A percentile compares a stretch with the other conserved stretches of the same genome.
Evolutionary conservation across 2,113 vertebrate genomes (phyloP).

Genomic region (Dasyprocta punctata): DNA sequence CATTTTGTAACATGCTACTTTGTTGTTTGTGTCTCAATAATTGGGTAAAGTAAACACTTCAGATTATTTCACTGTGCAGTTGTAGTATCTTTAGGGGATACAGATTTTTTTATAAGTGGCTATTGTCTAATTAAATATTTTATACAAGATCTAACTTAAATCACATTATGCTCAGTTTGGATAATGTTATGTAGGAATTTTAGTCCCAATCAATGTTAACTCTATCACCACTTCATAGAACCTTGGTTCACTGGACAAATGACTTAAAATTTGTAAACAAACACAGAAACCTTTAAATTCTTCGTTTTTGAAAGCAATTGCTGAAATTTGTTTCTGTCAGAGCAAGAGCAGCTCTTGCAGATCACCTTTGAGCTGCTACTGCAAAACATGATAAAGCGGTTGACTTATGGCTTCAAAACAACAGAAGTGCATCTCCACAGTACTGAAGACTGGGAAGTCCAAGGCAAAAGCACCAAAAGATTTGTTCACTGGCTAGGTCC

Average conservation of each 20-base stretch:
- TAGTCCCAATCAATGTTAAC: neutral
- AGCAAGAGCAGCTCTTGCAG: neutral
- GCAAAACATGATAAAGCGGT: neutral
- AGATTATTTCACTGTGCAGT: neutral
- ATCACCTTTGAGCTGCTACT: neutral
- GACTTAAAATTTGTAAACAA: neutral
- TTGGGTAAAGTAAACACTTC: neutral
- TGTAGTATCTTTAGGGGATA: neutral
- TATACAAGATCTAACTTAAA: neutral
- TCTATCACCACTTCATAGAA: rapidly evolving
- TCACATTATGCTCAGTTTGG: neutral
- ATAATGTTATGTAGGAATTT: neutral
- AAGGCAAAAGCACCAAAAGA: rapidly evolving
- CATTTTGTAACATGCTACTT: neutral
- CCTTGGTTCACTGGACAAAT: neutral
- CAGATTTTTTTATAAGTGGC: neutral
- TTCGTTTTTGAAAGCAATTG: neutral
- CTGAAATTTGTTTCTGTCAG: neutral
- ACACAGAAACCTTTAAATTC: neutral
- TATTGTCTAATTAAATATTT: neutral
- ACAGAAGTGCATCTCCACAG: neutral
- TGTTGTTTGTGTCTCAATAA: neutral
- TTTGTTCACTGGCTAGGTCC: neutral
- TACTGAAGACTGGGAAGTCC: neutral
- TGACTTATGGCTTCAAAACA: neutral